Evolutionary conservation across 2,888 invertebrate genomes (phyloP).

Genomic region (Antheraea assamensis): DNA sequence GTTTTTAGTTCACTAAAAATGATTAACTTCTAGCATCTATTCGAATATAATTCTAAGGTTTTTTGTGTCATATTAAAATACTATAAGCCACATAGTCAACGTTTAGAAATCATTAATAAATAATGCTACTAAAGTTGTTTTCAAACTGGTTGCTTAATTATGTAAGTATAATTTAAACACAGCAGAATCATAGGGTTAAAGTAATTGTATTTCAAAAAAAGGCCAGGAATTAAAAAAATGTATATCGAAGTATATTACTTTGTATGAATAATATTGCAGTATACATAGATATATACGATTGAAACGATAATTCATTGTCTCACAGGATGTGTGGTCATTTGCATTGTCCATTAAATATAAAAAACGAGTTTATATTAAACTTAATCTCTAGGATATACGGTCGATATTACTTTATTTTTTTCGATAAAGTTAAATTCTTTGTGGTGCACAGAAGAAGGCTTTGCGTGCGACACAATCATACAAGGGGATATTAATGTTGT

Average conservation of each 20-base stretch:
- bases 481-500: conserved; percentile 31
- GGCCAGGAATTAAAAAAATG: neutral
- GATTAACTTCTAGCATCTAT: too few species aligned
- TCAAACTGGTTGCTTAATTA: too few species aligned
- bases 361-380: conserved; percentile 22
- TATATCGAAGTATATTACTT: neutral
- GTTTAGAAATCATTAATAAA: too few species aligned
- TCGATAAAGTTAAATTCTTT: conserved; percentile 18
- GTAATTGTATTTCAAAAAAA: neutral
- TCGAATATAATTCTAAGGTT: too few species aligned
- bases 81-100: too few species aligned
- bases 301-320: conserved; percentile 49
- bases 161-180: too few species aligned
- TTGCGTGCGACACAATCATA: conserved; percentile 16
- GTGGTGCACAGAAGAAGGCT: conserved; percentile 26
- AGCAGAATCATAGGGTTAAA: neutral
- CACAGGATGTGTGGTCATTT: conserved; percentile 47
- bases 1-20: too few species aligned
- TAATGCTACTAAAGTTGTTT: too few species aligned
- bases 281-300: conserved; percentile 47
- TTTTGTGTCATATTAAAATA: too few species aligned
- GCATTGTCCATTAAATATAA: conserved; percentile 32
- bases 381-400: conserved; percentile 26
- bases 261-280: neutral
- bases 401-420: conserved; percentile 24